Base-by-base conservation (phyloP, 2,797 vertebrate species). In the Cossypha caffra region DNA sequence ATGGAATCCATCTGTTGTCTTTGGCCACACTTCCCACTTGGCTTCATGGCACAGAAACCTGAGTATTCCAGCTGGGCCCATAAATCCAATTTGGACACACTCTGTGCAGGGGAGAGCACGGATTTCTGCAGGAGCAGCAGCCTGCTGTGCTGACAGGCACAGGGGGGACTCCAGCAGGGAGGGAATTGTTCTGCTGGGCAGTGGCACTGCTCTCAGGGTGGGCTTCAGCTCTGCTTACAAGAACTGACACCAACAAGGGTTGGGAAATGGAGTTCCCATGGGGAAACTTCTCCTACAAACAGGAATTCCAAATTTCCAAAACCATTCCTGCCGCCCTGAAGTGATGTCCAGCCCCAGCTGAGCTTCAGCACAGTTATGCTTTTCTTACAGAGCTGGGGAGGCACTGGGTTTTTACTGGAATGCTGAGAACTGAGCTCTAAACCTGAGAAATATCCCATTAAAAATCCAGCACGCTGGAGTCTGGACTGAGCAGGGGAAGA, bases 41-140 rank as follows among this genome's bases (percentile, higher is more conserved):
- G 61, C 81, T 93, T 2, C 73, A 9, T 62, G 94, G 94, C 91
- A 90, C 88, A 95, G 85, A 72, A 88, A 80, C 37, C 47, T 7
- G 17, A 77, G 31, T 14, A 31, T 62, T 66, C 79, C 90, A 68
- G 88, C 82, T 24, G 85, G 91, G 72, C 31, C 72, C 21, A 50
- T 83, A 69, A 93, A 94, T 89, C 68, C 81, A 16, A 0, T 13
- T 6, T 62, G 93, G 91, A 83, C 28, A 37, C 10, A 0, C 48
- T 79, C 8, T n/a, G 68, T 68, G 72, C 82, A 89, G 78, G 8
- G 47, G 58, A 2, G 47, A 47, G 25, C 5, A 15, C 2, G 40
- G 1, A 24, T 58, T 61, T 31, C 54, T 82, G 26, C 77, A 50
- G 43, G 74, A 96, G 25, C 33, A 24, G 15, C 42, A 17, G 13